Conservation (phyloP, 2,113 vertebrate genomes). For the Apeltes quadracus region DNA sequence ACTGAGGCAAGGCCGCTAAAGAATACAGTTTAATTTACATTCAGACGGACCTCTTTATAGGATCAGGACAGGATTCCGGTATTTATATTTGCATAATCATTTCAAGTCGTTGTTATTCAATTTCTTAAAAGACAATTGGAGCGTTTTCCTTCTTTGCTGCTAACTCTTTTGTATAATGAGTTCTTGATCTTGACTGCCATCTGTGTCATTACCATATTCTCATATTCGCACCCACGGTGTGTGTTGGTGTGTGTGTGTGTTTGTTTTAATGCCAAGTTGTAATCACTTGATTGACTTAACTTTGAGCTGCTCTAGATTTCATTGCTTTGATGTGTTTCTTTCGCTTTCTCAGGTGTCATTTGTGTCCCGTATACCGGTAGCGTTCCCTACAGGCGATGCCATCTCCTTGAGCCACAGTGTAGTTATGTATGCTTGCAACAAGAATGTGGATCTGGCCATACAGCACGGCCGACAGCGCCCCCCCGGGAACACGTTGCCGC, state of each 20-base stretch:
- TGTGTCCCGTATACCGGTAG: constrained; percentile 97
- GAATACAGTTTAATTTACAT: constrained; percentile 39
- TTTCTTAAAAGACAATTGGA: constrained; percentile 1
- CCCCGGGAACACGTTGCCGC: constrained; percentile 77
- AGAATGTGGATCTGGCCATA: constrained; percentile 95
- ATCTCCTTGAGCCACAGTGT: constrained; percentile 96
- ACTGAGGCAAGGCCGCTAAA: constrained; percentile 16
- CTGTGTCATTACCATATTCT: neutral
- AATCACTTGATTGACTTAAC: neutral
- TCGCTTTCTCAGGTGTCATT: constrained; percentile 89
- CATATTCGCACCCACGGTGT: too few species aligned
- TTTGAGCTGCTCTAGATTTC: neutral
- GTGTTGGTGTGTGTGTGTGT: too few species aligned
- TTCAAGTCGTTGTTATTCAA: constrained; percentile 2
- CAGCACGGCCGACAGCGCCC: constrained; percentile 93
- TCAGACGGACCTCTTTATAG: constrained; percentile 24
- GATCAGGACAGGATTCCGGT: neutral
- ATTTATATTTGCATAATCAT: neutral
- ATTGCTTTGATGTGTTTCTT: constrained; percentile 2
- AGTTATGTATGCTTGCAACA: constrained; percentile 98
- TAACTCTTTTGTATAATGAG: neutral
- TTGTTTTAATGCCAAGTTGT: neutral
- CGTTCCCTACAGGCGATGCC: constrained; percentile 94
- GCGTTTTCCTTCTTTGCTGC: neutral
- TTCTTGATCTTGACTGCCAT: constrained; percentile 4